These are phyloP conservation scores for Chrysolina haemoptera DNA, from an alignment of 2,888 invertebrate species.

Conservation along the genomic window DNA sequence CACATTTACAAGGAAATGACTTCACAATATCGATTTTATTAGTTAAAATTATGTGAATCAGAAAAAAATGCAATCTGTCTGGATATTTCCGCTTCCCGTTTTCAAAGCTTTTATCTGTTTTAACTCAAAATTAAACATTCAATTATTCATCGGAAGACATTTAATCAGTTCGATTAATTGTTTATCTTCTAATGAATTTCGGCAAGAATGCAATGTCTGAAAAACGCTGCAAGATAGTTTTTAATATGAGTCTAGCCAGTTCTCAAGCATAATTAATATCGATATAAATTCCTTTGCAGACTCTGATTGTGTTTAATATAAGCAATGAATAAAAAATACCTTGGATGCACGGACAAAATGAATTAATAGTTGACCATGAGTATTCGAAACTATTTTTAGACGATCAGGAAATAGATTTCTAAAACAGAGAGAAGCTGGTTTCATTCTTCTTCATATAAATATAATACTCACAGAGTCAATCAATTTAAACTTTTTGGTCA, in stretches of 20 bases:
- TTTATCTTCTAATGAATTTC: not conserved
- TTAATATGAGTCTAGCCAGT: constrained; percentile 3
- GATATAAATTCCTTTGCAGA: constrained; percentile 10
- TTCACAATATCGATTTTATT: too few species aligned
- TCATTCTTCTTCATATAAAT: not conserved
- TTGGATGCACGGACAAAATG: not conserved
- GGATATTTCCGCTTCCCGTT: too few species aligned
- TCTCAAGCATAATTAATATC: not conserved
- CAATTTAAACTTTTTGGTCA: not conserved
- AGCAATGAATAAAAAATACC: not conserved
- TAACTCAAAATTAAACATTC: too few species aligned
- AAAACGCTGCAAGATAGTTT: not conserved
- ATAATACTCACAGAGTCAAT: not conserved
- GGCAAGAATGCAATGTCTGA: not conserved
- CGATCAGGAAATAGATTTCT: not conserved
- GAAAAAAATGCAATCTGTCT: too few species aligned
- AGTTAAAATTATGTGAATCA: too few species aligned
- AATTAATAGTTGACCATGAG: not conserved
- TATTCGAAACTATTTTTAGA: constrained; percentile 1
- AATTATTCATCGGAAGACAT: too few species aligned
- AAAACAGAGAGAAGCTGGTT: not conserved
- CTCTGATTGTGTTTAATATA: not conserved
- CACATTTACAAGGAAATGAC: too few species aligned
- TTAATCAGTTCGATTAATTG: not conserved
- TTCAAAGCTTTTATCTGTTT: too few species aligned